Base-by-base conservation (phyloP, 2,888 invertebrate genomes). In the Cenopis cana region DNA sequence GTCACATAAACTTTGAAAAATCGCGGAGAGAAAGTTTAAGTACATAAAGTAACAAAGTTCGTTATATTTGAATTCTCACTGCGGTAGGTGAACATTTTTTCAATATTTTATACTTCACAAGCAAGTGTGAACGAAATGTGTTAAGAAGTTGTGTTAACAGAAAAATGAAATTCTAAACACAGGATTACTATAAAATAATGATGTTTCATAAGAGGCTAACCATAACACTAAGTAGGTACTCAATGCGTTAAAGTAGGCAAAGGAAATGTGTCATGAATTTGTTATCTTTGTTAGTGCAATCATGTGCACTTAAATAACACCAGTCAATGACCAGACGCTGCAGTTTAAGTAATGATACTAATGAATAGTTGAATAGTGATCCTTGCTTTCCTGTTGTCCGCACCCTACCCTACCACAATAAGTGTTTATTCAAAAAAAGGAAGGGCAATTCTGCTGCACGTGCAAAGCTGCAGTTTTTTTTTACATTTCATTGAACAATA, bases 251-350 rank as follows among this genome's bases (percentile, higher is more conserved):
- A n/a, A 46, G 24, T 24, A 24, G 24, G 33, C 52, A 59, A 67
- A 71, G 54, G 66, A 71, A 71, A 67, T 38, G 59, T 61, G 65
- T 59, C 46, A 55, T 69, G 36, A 41, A 41, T 55, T 65, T 55
- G 55, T 67, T 71, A 71, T 71, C 71, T 46, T 66, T 49, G 49
- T 55, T 59, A 36, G 61, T 50, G 60, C 55, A 60, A 71, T 70
- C 65, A 65, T 59, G 36, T 49, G n/a, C 36, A 56, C 29, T 56
- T 60, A 55, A 61, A 61, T 49, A 61, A 46, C 17, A 69, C 14
- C 36, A 65, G 70, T 49, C 59, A 70, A 66, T 54, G 70, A 54
- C 70, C 70, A 54, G 65, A 59, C 65, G 29, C n/a, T 29, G 55
- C 68, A 36, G 61, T 55, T 69, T 61, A 52, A 65, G 12, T 70